Percentiles rank a stretch among this genome's conserved stretches.
Conservation (phyloP, 2,797 vertebrate species). For the Luscinia megarhynchos region DNA sequence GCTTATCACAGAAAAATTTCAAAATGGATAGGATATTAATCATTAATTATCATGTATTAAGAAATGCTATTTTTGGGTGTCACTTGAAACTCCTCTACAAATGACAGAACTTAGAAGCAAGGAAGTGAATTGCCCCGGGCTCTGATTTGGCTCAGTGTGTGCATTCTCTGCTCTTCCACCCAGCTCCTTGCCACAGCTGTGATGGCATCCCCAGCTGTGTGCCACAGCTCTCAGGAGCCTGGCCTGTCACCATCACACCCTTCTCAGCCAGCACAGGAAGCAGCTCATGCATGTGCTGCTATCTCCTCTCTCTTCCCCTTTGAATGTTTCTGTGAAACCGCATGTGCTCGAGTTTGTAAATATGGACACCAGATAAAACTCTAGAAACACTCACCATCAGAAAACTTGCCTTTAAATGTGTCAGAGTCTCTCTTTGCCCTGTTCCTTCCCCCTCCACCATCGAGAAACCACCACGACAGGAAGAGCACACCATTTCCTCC, state of each 20-base stretch:
- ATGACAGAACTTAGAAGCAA: not conserved
- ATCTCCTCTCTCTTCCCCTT: not conserved
- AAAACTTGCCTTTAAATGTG: conserved; percentile 7
- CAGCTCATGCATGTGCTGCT: not conserved
- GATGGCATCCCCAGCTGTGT: accelerated
- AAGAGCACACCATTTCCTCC: conserved; percentile 6
- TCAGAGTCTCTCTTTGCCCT: not conserved
- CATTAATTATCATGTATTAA: not conserved
- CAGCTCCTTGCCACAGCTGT: not conserved
- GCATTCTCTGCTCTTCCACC: not conserved
- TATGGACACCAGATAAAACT: not conserved
- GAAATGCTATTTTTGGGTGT: not conserved
- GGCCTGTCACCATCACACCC: not conserved
- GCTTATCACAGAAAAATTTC: not conserved
- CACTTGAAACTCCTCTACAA: not conserved
- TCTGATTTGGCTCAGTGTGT: not conserved
- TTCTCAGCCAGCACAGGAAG: not conserved
- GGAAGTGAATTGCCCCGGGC: not conserved
- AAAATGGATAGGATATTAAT: not conserved
- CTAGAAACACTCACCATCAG: not conserved
- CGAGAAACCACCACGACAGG: not conserved
- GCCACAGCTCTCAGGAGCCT: not conserved
- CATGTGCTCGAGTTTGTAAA: not conserved
- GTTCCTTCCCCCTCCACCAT: not conserved
- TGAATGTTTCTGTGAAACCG: not conserved